These are phyloP conservation scores for Oenanthe oenanthe DNA, from an alignment of 2,113 vertebrate genomes.

Conservation along the genomic window DNA sequence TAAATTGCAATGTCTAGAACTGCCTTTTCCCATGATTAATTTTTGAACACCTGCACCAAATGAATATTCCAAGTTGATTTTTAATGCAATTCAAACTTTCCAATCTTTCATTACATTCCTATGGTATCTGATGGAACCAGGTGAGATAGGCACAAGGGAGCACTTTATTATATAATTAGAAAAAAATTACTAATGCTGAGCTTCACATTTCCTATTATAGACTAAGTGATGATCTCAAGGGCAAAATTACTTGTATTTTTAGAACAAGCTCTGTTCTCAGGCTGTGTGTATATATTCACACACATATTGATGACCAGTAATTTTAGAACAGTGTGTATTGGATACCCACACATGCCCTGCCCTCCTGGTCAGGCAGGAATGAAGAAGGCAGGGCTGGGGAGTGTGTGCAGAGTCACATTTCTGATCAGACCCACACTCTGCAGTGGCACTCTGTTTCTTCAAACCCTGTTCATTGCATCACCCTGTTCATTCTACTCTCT, in stretches of 20 bases:
- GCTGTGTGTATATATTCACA: neutral
- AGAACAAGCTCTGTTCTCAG: neutral
- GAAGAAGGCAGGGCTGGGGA: neutral
- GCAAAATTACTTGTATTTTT: neutral
- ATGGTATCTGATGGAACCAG: neutral
- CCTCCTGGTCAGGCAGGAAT: neutral
- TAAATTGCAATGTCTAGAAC: neutral
- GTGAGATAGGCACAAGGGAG: neutral
- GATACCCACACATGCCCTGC: accelerated
- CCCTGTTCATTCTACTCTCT: neutral
- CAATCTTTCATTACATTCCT: neutral
- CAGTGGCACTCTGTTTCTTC: neutral
- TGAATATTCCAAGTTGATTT: neutral
- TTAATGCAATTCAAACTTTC: neutral
- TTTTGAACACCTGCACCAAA: neutral
- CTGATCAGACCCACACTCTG: neutral
- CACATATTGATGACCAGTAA: neutral
- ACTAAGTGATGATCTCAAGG: neutral
- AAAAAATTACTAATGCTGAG: neutral
- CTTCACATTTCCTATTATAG: neutral
- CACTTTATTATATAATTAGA: neutral
- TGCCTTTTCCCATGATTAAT: neutral
- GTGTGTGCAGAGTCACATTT: neutral
- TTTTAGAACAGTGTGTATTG: neutral
- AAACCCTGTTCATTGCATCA: neutral